phyloP scores from a whole-genome alignment of 2,888 invertebrate genomes.

The Griposia aprilina region DNA sequence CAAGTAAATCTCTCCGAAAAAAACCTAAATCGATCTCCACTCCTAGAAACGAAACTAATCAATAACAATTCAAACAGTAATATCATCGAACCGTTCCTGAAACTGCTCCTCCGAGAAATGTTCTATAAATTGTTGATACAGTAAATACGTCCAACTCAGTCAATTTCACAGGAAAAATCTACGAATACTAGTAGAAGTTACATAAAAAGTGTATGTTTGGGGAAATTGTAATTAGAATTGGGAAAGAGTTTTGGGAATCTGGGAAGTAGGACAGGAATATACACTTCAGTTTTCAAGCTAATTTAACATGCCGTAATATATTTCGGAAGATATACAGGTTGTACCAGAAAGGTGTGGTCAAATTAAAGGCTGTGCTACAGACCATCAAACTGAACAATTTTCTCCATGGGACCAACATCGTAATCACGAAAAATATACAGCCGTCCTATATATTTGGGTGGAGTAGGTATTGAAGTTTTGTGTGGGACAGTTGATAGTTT shows the following conservation, averaged over 20 bases:
- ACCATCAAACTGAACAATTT: no score
- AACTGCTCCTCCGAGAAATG: slow-evolving; percentile 31
- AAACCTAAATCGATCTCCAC: slow-evolving; percentile 4
- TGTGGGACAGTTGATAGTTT: no score
- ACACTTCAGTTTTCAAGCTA: not conserved
- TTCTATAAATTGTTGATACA: slow-evolving; percentile 43
- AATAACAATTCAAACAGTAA: slow-evolving; percentile 36
- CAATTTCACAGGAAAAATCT: slow-evolving; percentile 42
- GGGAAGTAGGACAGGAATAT: slow-evolving; percentile 12
- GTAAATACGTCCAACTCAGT: slow-evolving; percentile 45
- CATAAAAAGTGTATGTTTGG: slow-evolving; percentile 29
- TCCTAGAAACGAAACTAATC: slow-evolving; percentile 22
- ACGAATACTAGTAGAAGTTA: slow-evolving; percentile 6
- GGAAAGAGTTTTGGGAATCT: not conserved
- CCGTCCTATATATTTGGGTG: no score
- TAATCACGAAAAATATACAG: no score
- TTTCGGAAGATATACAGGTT: not conserved
- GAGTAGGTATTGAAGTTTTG: no score
- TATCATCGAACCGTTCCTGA: slow-evolving; percentile 32
- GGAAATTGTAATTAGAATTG: slow-evolving; percentile 27
- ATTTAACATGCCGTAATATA: not conserved
- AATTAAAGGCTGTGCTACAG: no score
- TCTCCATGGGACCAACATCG: no score
- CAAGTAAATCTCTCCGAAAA: slow-evolving; percentile 16
- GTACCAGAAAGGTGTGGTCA: not conserved